These are phyloP conservation scores for Diacarnus erythraeanus DNA, from an alignment of 37 sponge, comb jelly and placozoan genomes.

Conservation along the genomic window DNA sequence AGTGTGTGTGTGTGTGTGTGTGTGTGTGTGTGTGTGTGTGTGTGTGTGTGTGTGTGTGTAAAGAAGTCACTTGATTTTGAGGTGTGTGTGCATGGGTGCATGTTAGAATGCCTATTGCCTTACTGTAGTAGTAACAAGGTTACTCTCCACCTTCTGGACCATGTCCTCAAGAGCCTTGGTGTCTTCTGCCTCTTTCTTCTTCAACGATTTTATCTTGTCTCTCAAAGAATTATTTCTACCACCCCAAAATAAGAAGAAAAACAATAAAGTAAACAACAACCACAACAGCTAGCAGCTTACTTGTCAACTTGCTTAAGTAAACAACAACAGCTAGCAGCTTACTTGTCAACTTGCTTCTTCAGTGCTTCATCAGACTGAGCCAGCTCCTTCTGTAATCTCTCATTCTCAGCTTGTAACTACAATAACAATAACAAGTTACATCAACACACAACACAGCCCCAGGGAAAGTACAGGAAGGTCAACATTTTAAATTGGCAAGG, in stretches of 20 bases:
- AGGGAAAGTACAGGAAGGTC: too few relatives aligned
- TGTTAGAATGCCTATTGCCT: slow-evolving; percentile 12
- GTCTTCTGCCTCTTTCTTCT: slow-evolving; percentile 82
- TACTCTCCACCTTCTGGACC: slow-evolving; percentile 77
- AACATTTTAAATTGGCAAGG: too few relatives aligned
- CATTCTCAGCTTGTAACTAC: slow-evolving; percentile 60
- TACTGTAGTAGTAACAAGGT: slow-evolving; percentile 65
- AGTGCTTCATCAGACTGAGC: slow-evolving; percentile 10
- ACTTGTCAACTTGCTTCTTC: slow-evolving; percentile 56
- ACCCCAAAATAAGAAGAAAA: not conserved
- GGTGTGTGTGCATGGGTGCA: not conserved
- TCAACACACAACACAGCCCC: too few relatives aligned
- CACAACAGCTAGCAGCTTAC: not conserved
- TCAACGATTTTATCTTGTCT: slow-evolving; percentile 47
- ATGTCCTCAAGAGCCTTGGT: slow-evolving; percentile 76
- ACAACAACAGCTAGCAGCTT: not conserved
- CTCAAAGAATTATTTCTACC: slow-evolving; percentile 47
- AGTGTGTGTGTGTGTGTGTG: too few relatives aligned
- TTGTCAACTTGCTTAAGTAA: not conserved
- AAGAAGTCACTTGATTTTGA: too few relatives aligned
- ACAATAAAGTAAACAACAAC: not conserved
- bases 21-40: too few relatives aligned
- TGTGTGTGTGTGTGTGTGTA: too few relatives aligned
- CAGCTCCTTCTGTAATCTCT: slow-evolving; percentile 35
- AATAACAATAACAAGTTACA: not conserved